A percentile compares a stretch with the other conserved stretches of the same genome.
phyloP scores from a whole-genome alignment of 23 tunicate species.

The Styela clava region DNA sequence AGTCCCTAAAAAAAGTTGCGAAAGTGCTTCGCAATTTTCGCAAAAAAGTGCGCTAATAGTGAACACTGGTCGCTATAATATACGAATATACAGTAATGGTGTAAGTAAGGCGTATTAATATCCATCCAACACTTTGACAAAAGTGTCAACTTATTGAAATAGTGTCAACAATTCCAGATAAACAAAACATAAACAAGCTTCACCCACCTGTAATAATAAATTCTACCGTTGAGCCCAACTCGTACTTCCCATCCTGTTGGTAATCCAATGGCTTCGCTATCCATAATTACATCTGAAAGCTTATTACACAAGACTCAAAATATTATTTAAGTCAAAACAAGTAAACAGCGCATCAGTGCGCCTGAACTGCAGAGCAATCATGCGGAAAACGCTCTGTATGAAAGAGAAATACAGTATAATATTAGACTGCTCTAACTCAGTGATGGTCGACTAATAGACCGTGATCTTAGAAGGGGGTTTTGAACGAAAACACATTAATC shows the following conservation, averaged over 20 bases:
- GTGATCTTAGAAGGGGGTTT: background rate
- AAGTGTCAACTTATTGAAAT: too few relatives aligned
- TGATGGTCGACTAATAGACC: background rate
- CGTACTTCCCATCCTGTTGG: slow-evolving; percentile 74
- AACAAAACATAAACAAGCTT: too few relatives aligned
- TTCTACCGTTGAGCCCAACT: slow-evolving; percentile 70
- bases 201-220: slow-evolving; percentile 81
- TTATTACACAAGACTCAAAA: background rate
- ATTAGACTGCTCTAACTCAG: background rate
- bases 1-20: too few relatives aligned
- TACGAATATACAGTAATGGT: too few relatives aligned
- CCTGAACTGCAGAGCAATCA: background rate
- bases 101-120: too few relatives aligned
- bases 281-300: background rate
- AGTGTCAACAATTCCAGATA: too few relatives aligned
- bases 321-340: background rate
- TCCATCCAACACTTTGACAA: too few relatives aligned
- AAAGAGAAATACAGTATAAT: background rate
- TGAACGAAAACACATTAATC: too few relatives aligned
- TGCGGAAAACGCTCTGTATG: background rate
- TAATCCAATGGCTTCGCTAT: slow-evolving; percentile 12
- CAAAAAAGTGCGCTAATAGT: too few relatives aligned
- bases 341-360: background rate
- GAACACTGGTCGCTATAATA: too few relatives aligned
- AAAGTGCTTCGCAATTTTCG: too few relatives aligned